Evolutionary conservation across 1,140 invertebrate genomes (phyloP), one percentile per base, ranked within the genome.

Genomic region (Notospermus geniculatus): DNA sequence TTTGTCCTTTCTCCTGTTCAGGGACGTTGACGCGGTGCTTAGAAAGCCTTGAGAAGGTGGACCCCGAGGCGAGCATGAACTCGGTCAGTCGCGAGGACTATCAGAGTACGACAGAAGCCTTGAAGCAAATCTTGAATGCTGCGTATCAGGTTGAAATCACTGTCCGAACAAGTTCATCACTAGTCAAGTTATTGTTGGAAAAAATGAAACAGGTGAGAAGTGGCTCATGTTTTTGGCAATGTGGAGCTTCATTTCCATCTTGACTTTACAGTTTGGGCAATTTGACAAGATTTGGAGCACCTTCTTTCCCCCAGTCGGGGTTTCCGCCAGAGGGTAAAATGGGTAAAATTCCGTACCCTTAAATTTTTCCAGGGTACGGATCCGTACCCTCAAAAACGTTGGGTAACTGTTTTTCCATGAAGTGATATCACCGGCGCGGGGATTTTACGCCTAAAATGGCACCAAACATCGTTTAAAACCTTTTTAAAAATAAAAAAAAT

Each of bases 101-200:
- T 63, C 69, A 36, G 74, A 72, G 30, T 67, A 90, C 90, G 13
- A 90, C 88, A 53, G 87, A 89, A 73, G 90, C 91, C 1, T 82
- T 93, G 23, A 88, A 90, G 70, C 89, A 91, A 85, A 90, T 93
- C 69, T 78, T 93, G 46, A 88, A 87, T 60, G 89, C 89, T 25
- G 90, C 91, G 2, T 90, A 91, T 63, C 87, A 89, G 63, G 87
- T 94, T n/a, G 89, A 93, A 75, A 84, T 94, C n/a, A 88, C 88
- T 67, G 86, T 90, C 29, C 86, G 87, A 46, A 86, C 88, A 25
- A 90, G 90, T 36, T 89, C 89, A 59, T 90, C 89, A 0, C 80
- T 92, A 53, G 83, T 93, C 19, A 82, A 88, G 60, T 85, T 86
- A 0, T 85, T 94, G 57, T 82, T 92, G 66, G 90, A 93, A 72